Conservation (phyloP, 1,140 invertebrate genomes). For the Marisa cornuarietis region DNA sequence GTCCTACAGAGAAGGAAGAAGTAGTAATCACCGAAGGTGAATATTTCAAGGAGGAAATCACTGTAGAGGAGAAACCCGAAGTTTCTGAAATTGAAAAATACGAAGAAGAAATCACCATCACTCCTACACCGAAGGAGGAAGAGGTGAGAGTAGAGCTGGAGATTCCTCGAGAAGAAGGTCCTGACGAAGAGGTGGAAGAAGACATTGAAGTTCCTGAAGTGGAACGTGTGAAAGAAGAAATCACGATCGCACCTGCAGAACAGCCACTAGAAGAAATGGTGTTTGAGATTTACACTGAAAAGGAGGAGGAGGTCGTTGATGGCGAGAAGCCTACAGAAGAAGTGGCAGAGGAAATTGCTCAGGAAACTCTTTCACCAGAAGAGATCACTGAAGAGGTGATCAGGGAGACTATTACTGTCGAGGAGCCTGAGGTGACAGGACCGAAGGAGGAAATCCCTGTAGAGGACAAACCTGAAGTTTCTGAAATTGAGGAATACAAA, state of each 20-base stretch:
- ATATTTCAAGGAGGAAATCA: conserved; percentile 17
- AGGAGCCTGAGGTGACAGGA: conserved; percentile 5
- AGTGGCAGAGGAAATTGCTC: neutral
- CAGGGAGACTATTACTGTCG: neutral
- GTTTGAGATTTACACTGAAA: neutral
- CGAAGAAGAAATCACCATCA: conserved; percentile 30
- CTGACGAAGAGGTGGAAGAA: too few species aligned
- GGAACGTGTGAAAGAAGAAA: conserved; percentile 12
- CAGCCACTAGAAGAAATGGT: too few species aligned
- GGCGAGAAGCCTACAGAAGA: neutral
- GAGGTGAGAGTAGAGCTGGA: conserved; percentile 5
- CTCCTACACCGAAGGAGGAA: conserved; percentile 15
- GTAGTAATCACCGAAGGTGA: conserved; percentile 18
- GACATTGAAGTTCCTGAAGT: too few species aligned
- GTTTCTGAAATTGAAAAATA: conserved; percentile 18
- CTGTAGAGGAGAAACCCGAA: conserved; percentile 13
- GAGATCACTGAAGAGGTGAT: conserved; percentile 1
- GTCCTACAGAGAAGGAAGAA: conserved; percentile 19
- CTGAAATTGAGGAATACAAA: conserved; percentile 21
- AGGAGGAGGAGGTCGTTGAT: neutral
- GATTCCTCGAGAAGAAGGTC: too few species aligned
- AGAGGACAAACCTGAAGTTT: conserved; percentile 23
- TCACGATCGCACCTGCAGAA: neutral
- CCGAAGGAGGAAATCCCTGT: conserved; percentile 20
- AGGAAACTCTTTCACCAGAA: conserved; percentile 2